Conservation (phyloP, 2,888 invertebrate species). For the Anarsia innoxiella region DNA sequence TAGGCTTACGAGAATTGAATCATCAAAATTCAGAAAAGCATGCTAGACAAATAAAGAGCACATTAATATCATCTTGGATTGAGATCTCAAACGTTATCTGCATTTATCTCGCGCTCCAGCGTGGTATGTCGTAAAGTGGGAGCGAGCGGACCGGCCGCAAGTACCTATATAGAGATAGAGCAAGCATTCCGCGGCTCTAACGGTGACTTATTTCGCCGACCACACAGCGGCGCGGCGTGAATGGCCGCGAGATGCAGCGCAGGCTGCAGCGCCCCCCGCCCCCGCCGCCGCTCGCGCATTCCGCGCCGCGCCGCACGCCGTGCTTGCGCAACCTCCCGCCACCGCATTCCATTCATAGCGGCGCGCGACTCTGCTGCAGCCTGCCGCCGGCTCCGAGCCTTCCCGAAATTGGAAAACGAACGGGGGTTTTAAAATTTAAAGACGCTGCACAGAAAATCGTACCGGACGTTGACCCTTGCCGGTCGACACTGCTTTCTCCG, state of each 20-base stretch:
- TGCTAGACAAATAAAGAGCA: constrained; percentile 21
- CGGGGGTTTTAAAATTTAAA: constrained; percentile 64
- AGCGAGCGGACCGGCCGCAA: constrained; percentile 23
- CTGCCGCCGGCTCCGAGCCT: constrained; percentile 25
- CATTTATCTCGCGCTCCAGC: constrained; percentile 32
- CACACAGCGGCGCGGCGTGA: constrained; percentile 47
- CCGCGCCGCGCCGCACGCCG: constrained; percentile 50
- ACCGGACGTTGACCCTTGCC: constrained; percentile 65
- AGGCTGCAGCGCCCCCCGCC: constrained; percentile 54
- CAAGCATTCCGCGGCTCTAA: constrained; percentile 67
- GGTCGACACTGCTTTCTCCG: constrained; percentile 61
- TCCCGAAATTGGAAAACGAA: constrained; percentile 53
- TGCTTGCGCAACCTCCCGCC: constrained; percentile 69
- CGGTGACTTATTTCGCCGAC: constrained; percentile 71
- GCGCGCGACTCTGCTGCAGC: constrained; percentile 15
- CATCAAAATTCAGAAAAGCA: constrained; percentile 18
- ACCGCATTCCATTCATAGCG: constrained; percentile 74
- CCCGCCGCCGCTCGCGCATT: constrained; percentile 33
- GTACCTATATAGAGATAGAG: constrained; percentile 57
- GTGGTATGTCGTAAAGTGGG: constrained; percentile 34
- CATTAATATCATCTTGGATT: constrained; percentile 25
- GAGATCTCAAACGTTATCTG: constrained; percentile 36
- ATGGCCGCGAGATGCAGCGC: constrained; percentile 68
- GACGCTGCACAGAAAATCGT: constrained; percentile 62
- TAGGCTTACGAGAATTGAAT: constrained; percentile 12